phyloP scores from a whole-genome alignment of 1,140 invertebrate species.

The Drosophila persimilis region DNA sequence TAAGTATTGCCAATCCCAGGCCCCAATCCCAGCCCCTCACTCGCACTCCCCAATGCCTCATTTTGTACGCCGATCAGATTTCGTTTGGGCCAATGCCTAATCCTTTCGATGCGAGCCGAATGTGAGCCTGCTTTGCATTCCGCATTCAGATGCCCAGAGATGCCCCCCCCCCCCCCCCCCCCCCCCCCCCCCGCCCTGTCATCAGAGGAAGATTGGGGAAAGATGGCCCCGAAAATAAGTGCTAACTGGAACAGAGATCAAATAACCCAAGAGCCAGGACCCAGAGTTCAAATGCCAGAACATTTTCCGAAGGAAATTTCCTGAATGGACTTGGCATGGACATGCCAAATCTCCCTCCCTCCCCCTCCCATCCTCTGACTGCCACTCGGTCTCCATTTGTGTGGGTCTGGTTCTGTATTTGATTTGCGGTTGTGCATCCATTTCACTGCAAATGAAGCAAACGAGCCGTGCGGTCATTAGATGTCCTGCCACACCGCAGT shows the following conservation, averaged over 20 bases:
- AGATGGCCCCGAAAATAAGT: constrained; percentile 9
- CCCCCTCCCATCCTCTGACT: neutral
- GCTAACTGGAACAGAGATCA: constrained; percentile 26
- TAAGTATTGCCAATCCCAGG: neutral
- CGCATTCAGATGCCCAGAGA: no score
- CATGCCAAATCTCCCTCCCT: neutral
- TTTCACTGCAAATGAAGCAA: constrained; percentile 79
- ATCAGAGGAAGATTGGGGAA: neutral
- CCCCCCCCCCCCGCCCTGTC: no score
- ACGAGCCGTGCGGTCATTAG: constrained; percentile 77
- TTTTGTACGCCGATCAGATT: no score
- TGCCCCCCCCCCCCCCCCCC: no score
- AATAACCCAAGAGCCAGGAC: constrained; percentile 10
- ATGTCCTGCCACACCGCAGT: constrained; percentile 41
- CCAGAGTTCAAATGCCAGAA: constrained; percentile 32
- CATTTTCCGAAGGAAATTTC: constrained; percentile 25
- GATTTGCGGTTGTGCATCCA: constrained; percentile 79
- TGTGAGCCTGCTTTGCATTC: no score
- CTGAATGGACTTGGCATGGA: constrained; percentile 22
- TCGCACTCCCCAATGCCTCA: no score
- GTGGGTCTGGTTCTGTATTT: constrained; percentile 58
- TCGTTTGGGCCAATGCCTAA: no score
- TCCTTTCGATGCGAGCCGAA: no score
- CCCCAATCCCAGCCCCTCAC: neutral
- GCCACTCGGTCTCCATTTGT: neutral